phyloP scores from a whole-genome alignment of 2,797 vertebrate genomes.

The Podarcis siculus region DNA sequence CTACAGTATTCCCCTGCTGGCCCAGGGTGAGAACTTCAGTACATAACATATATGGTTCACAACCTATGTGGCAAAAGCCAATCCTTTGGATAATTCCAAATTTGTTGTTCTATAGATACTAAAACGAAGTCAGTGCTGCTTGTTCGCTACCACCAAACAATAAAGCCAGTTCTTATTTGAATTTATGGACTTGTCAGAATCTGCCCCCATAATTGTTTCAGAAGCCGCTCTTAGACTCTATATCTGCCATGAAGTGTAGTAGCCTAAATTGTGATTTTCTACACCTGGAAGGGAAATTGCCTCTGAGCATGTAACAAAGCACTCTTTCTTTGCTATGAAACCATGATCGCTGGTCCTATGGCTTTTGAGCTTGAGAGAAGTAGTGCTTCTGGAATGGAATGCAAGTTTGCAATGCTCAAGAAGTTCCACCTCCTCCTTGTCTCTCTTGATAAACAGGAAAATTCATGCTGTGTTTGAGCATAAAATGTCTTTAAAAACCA shows the following conservation, averaged over 20 bases:
- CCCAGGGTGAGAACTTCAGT: no score
- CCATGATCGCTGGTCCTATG: neutral
- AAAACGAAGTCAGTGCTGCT: neutral
- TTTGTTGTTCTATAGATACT: neutral
- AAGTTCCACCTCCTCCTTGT: neutral
- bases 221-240: neutral
- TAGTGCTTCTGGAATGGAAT: neutral
- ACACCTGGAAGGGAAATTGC: neutral
- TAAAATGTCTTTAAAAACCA: neutral
- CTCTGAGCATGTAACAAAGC: neutral
- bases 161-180: neutral
- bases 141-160: neutral
- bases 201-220: neutral
- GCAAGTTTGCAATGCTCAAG: neutral
- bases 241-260: neutral
- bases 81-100: neutral
- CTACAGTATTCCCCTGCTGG: no score
- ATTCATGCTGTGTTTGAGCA: neutral
- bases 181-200: neutral
- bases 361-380: neutral
- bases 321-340: neutral
- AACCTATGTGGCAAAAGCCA: neutral
- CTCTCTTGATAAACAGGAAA: neutral
- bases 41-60: neutral
- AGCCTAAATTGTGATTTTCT: neutral